Evolutionary conservation across 2,888 invertebrate genomes (phyloP), one percentile per base, ranked within the genome.

Genomic region (Aromia moschata): DNA sequence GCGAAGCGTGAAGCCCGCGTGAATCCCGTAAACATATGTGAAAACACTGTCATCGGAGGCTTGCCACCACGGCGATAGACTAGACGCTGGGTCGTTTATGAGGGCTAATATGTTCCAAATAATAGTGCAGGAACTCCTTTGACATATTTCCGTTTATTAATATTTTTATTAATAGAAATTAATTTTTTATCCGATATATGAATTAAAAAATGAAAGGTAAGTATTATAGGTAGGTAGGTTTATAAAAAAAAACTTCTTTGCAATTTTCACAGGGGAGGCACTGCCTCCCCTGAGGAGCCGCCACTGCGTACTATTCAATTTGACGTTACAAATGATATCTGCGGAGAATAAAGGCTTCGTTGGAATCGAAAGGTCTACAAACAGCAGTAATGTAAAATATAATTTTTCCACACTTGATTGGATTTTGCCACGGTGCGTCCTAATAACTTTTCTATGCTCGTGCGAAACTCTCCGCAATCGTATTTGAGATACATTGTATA

Each of bases 401-500:
- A 18, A 14, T 49, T 37, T 49, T 36, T 49, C 36, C 37, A 37
- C 47, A 37, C 47, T 20, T 37, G 47, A 49, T 49, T 36, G 47
- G 37, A 37, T 37, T 20, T 49, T 37, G 36, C 37, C 36, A 11
- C 14, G 14, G 12, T n/a, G 37, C 36, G 12, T 14, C 37, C 36
- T 18, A 49, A 49, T 37, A 37, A 49, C 37, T 36, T 49, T 37
- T 46, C 46, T 33, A 5, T 46, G n/a, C 2, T 17, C 46, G 46
- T 46, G 46, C 18, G 46, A 46, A 33, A 16, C 25, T n/a, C 33
- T 12, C 31, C 36, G 17, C 16, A 33, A 17, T 15, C 20, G 16
- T 36, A 37, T 49, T 47, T 47, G 16, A 4, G 3, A 25, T 25
- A 25, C 7, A 25, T 25, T 5, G 46, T 44, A 18, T 18, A 30